Evolutionary conservation across 2,888 invertebrate species (phyloP).

Genomic region (Heliconius erato): DNA sequence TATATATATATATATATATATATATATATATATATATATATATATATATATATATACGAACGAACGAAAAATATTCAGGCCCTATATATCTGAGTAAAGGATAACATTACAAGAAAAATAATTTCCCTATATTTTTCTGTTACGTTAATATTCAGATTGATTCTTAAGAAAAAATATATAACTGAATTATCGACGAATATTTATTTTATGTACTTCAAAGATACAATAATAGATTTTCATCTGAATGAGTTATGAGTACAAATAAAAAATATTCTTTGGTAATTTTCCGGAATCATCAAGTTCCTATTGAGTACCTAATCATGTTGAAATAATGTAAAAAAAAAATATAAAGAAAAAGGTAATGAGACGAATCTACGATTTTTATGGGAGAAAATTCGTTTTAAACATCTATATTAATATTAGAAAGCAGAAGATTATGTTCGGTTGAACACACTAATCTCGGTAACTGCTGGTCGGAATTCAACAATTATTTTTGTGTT

Average conservation of each 20-base stretch:
- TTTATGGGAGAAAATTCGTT: background rate
- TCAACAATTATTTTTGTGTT: too few relatives aligned
- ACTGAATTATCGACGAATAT: background rate
- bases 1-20: too few relatives aligned
- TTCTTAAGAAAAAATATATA: background rate
- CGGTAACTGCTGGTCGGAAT: background rate
- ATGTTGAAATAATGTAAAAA: background rate
- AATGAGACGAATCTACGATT: background rate
- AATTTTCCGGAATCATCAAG: background rate
- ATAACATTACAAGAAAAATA: background rate
- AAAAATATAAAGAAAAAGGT: background rate
- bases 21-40: too few relatives aligned
- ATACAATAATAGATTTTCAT: background rate
- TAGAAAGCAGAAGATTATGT: background rate
- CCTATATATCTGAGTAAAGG: too few relatives aligned
- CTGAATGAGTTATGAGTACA: background rate
- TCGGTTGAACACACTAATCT: background rate
- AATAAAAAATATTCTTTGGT: background rate
- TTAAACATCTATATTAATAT: background rate
- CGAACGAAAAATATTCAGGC: too few relatives aligned
- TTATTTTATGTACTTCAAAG: background rate
- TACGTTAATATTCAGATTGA: background rate
- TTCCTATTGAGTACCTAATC: background rate
- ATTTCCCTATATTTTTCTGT: background rate
- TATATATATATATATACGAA: too few relatives aligned